Evolutionary conservation across 1,140 invertebrate genomes (phyloP), one percentile per base, ranked within the genome.

Genomic region (Drosophila pseudoananassae): DNA sequence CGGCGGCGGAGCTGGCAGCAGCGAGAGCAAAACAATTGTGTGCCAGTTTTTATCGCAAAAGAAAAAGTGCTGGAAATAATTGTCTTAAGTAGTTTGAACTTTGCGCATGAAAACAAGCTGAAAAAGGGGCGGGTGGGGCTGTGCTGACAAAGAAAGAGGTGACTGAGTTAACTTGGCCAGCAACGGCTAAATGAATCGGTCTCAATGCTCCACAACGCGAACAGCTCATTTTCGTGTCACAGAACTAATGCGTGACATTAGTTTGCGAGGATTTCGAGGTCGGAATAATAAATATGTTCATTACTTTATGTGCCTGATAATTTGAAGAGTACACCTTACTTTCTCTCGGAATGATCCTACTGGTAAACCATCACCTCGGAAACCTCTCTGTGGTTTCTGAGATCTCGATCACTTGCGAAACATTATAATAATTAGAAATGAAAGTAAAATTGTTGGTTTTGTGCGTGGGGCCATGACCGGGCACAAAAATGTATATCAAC

Each of bases 21-120:
- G 38, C 66, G 40, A 54, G 51, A 60, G 49, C 61, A 49, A 53
- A 59, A 59, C 46, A 61, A 55, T 29, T 17, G 66, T 77, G 81
- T 74, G 49, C 78, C 74, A 77, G 64, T 85, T 82, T 78, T 74
- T 55, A 38, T 65, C 53, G 73, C 52, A 29, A 60, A 75, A 82
- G 83, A 68, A 87, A 85, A 72, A 87, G 83, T 87, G 75, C 69
- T 83, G 83, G 82, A 87, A 85, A 85, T 85, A 87, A 88, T 87
- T 87, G 82, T 72, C 65, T 76, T 72, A 87, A 87, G 83, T 88
- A 78, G 83, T 82, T 82, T 88, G 78, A 87, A 88, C 82, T 88
- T 88, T 82, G 53, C 51, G 54, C 36, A 55, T 43, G 51, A 55
- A 76, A 50, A 70, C 50, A 40, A 20, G 47, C 6, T 36, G 52